Percentiles rank a stretch among this genome's conserved stretches.
These are phyloP conservation scores for Branchipolynoe longqiensis DNA, from an alignment of 2,888 invertebrate genomes.

Conservation along the genomic window DNA sequence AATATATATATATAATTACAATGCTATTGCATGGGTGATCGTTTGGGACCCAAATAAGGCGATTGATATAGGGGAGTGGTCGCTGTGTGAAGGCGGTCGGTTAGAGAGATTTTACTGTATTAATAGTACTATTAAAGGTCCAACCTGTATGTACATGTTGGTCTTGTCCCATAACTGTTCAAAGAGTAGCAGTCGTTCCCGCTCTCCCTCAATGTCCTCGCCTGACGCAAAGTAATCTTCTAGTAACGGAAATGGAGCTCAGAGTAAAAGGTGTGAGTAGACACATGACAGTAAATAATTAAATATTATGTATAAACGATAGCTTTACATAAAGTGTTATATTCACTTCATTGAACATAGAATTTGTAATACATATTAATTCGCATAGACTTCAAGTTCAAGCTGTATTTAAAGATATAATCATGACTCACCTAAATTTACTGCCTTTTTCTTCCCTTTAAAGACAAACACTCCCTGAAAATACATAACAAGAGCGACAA, in stretches of 20 bases:
- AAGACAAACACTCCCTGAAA: slow-evolving; percentile 78
- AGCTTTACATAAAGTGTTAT: background rate
- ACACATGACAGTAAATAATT: background rate
- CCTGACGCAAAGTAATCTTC: slow-evolving; percentile 57
- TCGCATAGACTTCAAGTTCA: no score
- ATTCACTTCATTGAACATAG: background rate
- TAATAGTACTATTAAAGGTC: no score
- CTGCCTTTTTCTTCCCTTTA: slow-evolving; percentile 76
- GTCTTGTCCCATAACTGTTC: slow-evolving; percentile 71
- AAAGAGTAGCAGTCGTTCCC: slow-evolving; percentile 66
- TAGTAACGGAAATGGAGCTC: slow-evolving; percentile 2
- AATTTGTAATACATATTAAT: background rate
- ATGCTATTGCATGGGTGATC: no score
- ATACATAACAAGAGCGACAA: background rate
- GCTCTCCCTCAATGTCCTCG: slow-evolving; percentile 57
- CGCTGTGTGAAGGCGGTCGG: no score
- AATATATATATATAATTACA: no score
- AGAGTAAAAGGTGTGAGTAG: background rate
- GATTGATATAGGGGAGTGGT: no score
- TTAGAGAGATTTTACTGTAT: no score
- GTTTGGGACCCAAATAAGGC: no score
- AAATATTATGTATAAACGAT: background rate
- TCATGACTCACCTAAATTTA: slow-evolving; percentile 70
- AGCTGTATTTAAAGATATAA: background rate
- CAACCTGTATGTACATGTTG: slow-evolving; percentile 74